Evolutionary conservation across 53 echinoderm and acorn worm species (phyloP), one percentile per base, ranked within the genome.

Genomic region (Holothuria leucospilota): DNA sequence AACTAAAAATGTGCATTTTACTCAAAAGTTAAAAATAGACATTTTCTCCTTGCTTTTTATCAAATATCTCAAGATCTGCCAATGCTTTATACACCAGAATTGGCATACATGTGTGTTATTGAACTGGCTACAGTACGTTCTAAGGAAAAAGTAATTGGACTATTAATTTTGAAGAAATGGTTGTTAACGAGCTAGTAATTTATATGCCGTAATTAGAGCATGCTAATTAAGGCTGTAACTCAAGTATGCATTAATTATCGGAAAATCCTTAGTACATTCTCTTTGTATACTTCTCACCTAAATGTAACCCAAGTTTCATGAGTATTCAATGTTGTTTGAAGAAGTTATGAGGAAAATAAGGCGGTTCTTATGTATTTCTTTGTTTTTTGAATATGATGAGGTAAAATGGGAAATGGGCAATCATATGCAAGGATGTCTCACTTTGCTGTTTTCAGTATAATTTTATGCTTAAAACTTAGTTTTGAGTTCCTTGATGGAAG

Each of bases 301-400:
- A 8, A 52, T 52, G 52, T 52, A 52, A 52, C 52, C 52, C 9
- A 52, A 52, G 52, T 52, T 52, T 52, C 52, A 52, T 52, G 52
- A 52, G 15, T 52, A 52, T 66, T 28, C 21, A 26, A 28, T 6
- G 29, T 28, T 66, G 67, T 66, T 66, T 66, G 11, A 66, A 66
- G 67, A 66, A 20, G 67, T 66, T 66, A 66, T 66, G 67, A 66
- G 21, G 67, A 16, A 66, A 66, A 66, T n/a, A 20, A 26, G 29
- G 29, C 18, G 7, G 11, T 29, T 66, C 27, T 66, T 66, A 66
- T 66, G 67, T 66, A 66, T 66, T 16, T 29, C 67, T 66, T 66
- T 66, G 29, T 20, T 66, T 66, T 66, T 66, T 66, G 21, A 66
- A 66, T 11, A 26, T 63, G 23, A 26, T 63, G 64, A 63, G 5